Conservation (phyloP, 2,797 vertebrate species). For the Astyanax mexicanus region DNA sequence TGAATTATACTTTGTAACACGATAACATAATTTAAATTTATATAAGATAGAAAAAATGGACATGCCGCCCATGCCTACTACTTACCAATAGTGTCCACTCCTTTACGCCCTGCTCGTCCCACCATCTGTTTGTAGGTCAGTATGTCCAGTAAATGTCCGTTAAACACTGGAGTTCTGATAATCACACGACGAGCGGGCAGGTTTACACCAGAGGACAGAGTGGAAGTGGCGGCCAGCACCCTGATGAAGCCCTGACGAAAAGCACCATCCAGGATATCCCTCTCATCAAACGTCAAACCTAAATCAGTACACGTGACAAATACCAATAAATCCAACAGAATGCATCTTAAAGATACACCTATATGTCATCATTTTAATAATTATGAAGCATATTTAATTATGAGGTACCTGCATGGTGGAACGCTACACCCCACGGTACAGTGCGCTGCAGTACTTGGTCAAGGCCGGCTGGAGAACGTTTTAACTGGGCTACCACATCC, state of each 20-base stretch:
- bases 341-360: not conserved
- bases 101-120: conserved; percentile 95
- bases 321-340: too few species aligned
- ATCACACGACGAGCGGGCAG: conserved; percentile 94
- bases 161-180: conserved; percentile 91
- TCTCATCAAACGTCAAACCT: conserved; percentile 97
- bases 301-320: conserved; percentile 52
- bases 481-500: conserved; percentile 89
- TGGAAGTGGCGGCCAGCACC: conserved; percentile 93
- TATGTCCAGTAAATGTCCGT: conserved; percentile 88
- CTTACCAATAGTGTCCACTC: conserved; percentile 91
- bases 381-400: not conserved
- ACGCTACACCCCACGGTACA: conserved; percentile 93
- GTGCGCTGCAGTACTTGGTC: conserved; percentile 89
- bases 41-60: too few species aligned
- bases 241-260: conserved; percentile 89
- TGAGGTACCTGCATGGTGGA: conserved; percentile 93
- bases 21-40: too few species aligned
- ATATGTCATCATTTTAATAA: not conserved
- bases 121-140: conserved; percentile 98
- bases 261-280: conserved; percentile 91
- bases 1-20: too few species aligned
- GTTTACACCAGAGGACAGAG: conserved; percentile 96
- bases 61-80: conserved; percentile 14
- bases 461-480: conserved; percentile 86